Evolutionary conservation across 2,888 invertebrate species (phyloP).

Genomic region (Clanis bilineata): DNA sequence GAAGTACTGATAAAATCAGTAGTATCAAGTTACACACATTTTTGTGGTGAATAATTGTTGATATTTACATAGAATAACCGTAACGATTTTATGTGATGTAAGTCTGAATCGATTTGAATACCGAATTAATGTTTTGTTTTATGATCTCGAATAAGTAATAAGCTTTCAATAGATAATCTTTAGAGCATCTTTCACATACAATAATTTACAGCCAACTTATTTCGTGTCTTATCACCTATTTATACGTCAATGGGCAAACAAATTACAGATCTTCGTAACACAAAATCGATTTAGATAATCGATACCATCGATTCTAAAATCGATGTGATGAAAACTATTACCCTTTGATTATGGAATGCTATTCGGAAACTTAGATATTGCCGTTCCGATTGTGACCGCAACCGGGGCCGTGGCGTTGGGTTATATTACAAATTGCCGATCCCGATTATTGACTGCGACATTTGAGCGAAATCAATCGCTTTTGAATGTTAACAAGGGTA

Average conservation of each 20-base stretch:
- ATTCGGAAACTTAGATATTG: constrained; percentile 17
- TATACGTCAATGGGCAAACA: not conserved
- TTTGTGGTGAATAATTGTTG: not conserved
- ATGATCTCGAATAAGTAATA: not conserved
- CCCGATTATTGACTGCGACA: constrained; percentile 15
- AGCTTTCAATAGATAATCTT: not conserved
- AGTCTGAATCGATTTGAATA: too few relatives aligned
- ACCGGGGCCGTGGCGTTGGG: constrained; percentile 32
- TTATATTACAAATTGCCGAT: constrained; percentile 47
- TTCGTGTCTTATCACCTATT: not conserved
- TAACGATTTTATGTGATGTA: not conserved
- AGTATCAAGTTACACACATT: not conserved
- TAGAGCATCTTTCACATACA: not conserved
- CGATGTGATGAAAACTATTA: not conserved
- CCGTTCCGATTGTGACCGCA: constrained; percentile 44
- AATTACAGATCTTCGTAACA: not conserved
- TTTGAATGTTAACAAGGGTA: not conserved
- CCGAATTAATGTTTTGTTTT: constrained; percentile 2
- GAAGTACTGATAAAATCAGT: not conserved
- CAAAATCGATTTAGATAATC: not conserved
- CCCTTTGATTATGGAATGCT: constrained; percentile 1
- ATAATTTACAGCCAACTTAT: not conserved
- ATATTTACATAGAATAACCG: not conserved
- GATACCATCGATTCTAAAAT: not conserved
- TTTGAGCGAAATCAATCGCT: constrained; percentile 8